Evolutionary conservation across 2,797 vertebrate genomes (phyloP), one percentile per base, ranked within the genome.

Genomic region (Acomys russatus): DNA sequence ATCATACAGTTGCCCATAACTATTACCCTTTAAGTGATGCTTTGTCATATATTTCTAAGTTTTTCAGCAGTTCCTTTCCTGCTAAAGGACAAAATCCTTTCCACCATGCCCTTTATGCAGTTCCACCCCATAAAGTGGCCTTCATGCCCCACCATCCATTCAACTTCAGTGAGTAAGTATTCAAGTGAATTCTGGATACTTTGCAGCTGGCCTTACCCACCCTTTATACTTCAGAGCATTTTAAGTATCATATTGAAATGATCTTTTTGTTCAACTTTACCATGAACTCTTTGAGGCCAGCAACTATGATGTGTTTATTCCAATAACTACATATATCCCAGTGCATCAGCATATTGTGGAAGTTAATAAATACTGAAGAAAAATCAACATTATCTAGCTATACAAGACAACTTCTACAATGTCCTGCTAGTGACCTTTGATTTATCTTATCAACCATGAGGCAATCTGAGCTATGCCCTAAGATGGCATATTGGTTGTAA

Each of bases 181-280:
- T 59, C 54, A 23, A 61, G 22, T 7, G 80, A 87, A 77, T 44
- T 88, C 10, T 71, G 44, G 71, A 10, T 61, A 33, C 33, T 71
- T 38, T 56, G 8, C 38, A 87, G 59, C 25, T 85, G 56, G n/a
- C 17, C 68, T 18, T 49, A 0, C 9, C 74, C 49, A 23, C 59
- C 25, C 35, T 88, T 63, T 49, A 9, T 44, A 35, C 35, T 18
- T 23, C n/a, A 63, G 20, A 49, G 14, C 15, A n/a, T 82, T 85
- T 86, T 64, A 85, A 89, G 23, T 9, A 73, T 76, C 33, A n/a
- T 59, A 68, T 38, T 63, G 17, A 89, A 85, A 85, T 59, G 35
- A 91, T 51, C 44, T 92, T 12, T 90, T 93, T 79, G n/a, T 10
- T 96, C 63, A 92, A 25, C 1, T 33, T 89, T 20, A 71, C 33